Evolutionary conservation across 2,113 vertebrate species (phyloP).

Genomic region (Montifringilla adamsi): DNA sequence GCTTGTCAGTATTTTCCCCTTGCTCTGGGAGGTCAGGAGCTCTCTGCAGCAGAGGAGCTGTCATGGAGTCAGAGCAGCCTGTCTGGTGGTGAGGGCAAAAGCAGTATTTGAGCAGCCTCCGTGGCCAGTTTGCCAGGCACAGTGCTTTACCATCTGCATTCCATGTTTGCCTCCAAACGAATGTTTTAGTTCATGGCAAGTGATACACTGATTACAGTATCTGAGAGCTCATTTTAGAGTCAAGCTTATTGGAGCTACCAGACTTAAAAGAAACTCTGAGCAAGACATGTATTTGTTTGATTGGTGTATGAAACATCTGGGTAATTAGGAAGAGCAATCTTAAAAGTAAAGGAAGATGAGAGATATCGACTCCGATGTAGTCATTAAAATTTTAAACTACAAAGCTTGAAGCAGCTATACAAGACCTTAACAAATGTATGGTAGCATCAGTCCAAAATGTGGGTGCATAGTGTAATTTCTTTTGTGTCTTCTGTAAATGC

Average conservation of each 20-base stretch:
- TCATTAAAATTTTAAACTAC: constrained; percentile 6
- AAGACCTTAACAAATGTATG: not conserved
- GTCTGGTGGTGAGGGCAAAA: not conserved
- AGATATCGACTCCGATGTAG: not conserved
- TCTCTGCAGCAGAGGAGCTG: not conserved
- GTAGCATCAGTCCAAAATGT: not conserved
- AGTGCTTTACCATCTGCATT: not conserved
- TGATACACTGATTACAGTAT: not conserved
- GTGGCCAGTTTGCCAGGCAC: not conserved
- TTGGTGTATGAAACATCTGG: not conserved
- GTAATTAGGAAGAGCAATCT: not conserved
- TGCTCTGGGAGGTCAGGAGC: accelerated
- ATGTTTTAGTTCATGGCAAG: not conserved
- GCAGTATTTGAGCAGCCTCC: not conserved
- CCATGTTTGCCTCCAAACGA: not conserved
- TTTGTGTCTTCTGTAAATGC: not conserved
- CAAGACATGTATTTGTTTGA: not conserved
- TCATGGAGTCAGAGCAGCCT: not conserved
- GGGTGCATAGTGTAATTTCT: not conserved
- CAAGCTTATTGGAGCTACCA: not conserved
- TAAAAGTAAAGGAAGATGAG: not conserved
- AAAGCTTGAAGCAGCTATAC: not conserved
- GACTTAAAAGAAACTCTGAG: not conserved
- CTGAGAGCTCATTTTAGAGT: not conserved
- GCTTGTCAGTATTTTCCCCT: not conserved